phyloP scores from a whole-genome alignment of 2,113 vertebrate species.

The Istiophorus platypterus region DNA sequence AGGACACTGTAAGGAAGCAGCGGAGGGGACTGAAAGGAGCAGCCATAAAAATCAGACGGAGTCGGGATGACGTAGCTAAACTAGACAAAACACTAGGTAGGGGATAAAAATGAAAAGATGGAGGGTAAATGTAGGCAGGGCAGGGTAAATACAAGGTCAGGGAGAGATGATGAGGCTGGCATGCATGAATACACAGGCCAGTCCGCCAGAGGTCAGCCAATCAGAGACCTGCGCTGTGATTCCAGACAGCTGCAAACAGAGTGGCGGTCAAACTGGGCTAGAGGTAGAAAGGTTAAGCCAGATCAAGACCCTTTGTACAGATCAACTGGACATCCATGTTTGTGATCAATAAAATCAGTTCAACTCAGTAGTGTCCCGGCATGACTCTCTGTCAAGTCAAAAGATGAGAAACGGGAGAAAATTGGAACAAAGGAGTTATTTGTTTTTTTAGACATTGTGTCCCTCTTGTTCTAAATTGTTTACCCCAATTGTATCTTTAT shows the following conservation, averaged over 20 bases:
- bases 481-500: background rate
- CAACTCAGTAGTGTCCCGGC: conserved; percentile 5
- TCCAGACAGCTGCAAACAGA: conserved; percentile 44
- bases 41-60: background rate
- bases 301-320: conserved; percentile 52
- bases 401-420: background rate
- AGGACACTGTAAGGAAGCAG: too few relatives aligned
- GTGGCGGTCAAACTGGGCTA: conserved; percentile 45
- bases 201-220: conserved; percentile 52
- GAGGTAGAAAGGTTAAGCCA: conserved; percentile 73
- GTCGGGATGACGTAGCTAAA: background rate
- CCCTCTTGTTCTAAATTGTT: background rate
- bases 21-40: too few relatives aligned
- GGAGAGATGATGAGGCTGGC: conserved; percentile 9
- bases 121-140: background rate
- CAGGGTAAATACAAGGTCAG: conserved; percentile 27
- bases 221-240: conserved; percentile 35
- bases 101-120: conserved; percentile 1
- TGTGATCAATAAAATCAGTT: conserved; percentile 40
- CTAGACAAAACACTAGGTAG: background rate
- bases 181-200: conserved; percentile 28
- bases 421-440: background rate
- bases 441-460: background rate
- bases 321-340: conserved; percentile 55
- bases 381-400: background rate